Conservation (phyloP, 2,888 invertebrate species). For the Exephanes ischioxanthus region DNA sequence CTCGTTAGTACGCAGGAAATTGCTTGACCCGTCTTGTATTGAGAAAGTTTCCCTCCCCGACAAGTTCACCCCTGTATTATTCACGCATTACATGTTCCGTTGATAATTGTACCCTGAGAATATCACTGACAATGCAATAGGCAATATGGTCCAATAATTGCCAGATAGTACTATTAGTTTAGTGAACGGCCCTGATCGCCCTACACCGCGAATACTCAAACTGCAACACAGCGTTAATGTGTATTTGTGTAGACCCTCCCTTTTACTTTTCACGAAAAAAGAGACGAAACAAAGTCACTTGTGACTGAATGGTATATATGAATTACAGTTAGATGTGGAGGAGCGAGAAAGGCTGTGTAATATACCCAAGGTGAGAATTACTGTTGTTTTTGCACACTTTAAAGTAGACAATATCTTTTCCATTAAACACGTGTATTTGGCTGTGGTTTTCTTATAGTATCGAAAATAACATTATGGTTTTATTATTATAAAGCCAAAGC, state of each 20-base stretch:
- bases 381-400: conserved; percentile 70
- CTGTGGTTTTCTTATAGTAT: conserved; percentile 55
- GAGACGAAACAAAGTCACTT: conserved; percentile 67
- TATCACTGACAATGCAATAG: neutral
- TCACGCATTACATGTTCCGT: neutral
- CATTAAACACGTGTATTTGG: conserved; percentile 52
- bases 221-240: neutral
- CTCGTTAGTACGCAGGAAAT: conserved; percentile 41
- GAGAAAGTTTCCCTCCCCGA: conserved; percentile 5
- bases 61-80: conserved; percentile 11
- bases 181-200: neutral
- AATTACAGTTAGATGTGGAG: conserved; percentile 85
- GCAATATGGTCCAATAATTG: neutral
- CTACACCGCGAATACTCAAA: neutral
- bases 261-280: conserved; percentile 20
- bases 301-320: conserved; percentile 83
- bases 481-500: conserved; percentile 29
- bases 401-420: conserved; percentile 56
- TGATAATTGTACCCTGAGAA: neutral
- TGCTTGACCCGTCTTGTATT: conserved; percentile 39
- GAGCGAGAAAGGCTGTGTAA: conserved; percentile 85
- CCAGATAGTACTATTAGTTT: neutral
- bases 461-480: conserved; percentile 28
- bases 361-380: conserved; percentile 84
- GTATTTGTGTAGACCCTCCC: neutral